A percentile compares a stretch with the other conserved stretches of the same genome.
Conservation (phyloP, 2,888 invertebrate genomes). For the Drosophila formosana region DNA sequence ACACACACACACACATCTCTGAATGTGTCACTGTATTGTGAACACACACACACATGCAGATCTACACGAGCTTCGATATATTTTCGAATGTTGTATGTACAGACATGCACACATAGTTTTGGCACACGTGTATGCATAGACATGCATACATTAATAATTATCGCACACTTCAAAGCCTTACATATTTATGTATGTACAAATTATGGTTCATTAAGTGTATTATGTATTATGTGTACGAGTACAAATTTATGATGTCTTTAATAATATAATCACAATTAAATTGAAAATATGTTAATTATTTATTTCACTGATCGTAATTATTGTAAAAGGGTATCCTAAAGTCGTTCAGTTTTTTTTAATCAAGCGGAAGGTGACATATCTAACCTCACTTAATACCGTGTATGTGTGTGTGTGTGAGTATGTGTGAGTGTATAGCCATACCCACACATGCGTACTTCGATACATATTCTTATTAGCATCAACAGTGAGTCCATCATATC, state of each 20-base stretch:
- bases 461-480: constrained; percentile 3
- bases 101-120: constrained; percentile 29
- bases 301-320: not conserved
- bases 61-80: constrained; percentile 18
- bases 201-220: not conserved
- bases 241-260: not conserved
- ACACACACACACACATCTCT: constrained; percentile 13
- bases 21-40: constrained; percentile 10
- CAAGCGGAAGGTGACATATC: constrained; percentile 19
- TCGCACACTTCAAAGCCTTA: constrained; percentile 23
- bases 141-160: constrained; percentile 29
- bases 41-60: not conserved
- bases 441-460: not conserved
- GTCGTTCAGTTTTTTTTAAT: not conserved
- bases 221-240: not conserved
- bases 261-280: not conserved
- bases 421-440: not conserved
- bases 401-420: not conserved
- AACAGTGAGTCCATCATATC: constrained; percentile 14
- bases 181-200: not conserved
- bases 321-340: not conserved
- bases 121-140: constrained; percentile 3
- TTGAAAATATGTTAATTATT: not conserved
- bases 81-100: constrained; percentile 35
- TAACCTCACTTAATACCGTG: constrained; percentile 13